A percentile compares a stretch with the other conserved stretches of the same genome.
Conservation (phyloP, 1,140 invertebrate species). For the Brachionus paranguensis region DNA sequence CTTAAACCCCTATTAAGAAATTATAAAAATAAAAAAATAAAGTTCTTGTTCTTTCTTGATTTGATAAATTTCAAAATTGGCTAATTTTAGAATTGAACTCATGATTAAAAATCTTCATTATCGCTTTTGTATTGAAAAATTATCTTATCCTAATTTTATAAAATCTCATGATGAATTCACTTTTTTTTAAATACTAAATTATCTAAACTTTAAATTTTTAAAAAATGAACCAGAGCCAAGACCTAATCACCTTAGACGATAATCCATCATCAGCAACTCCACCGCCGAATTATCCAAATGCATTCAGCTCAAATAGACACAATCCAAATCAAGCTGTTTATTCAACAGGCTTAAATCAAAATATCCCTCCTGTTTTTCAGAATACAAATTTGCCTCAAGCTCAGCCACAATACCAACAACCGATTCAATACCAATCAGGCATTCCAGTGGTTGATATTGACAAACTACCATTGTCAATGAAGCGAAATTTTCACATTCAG, state of each 20-base stretch:
- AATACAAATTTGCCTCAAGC: not conserved
- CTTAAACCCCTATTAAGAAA: no score
- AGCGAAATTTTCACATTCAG: not conserved
- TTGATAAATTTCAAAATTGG: not conserved
- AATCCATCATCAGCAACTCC: not conserved
- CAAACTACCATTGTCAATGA: slow-evolving; percentile 9
- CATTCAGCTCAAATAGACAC: not conserved
- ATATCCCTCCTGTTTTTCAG: not conserved
- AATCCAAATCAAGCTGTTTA: not conserved
- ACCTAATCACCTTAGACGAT: not conserved
- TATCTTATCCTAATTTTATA: not conserved
- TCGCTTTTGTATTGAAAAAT: not conserved
- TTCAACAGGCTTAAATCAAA: not conserved
- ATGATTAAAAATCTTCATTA: not conserved
- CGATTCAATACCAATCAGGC: not conserved
- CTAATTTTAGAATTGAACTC: not conserved
- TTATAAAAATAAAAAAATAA: not conserved
- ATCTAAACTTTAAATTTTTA: not conserved
- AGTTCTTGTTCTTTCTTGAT: not conserved
- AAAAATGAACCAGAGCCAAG: not conserved
- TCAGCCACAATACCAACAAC: not conserved
- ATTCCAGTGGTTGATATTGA: not conserved
- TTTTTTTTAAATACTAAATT: not conserved
- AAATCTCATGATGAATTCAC: not conserved
- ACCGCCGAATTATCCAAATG: not conserved